Conservation (phyloP, 2,113 vertebrate genomes). For the Notothenia rossii region DNA sequence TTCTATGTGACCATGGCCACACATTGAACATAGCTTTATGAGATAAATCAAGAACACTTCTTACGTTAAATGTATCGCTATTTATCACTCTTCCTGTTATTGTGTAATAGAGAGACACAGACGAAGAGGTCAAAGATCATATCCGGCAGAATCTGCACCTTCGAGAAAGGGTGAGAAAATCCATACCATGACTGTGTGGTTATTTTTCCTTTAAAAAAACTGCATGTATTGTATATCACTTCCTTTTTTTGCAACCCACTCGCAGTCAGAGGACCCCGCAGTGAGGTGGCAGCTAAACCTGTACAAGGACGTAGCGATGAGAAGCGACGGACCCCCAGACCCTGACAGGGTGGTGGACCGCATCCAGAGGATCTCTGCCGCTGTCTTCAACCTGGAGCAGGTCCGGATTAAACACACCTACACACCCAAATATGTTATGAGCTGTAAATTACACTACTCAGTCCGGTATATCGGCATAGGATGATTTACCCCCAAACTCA, state of each 20-base stretch:
- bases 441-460: background rate
- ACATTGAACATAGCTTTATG: background rate
- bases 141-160: constrained; percentile 94
- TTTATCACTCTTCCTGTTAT: constrained; percentile 15
- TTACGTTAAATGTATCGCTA: background rate
- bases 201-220: background rate
- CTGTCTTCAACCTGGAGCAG: constrained; percentile 95
- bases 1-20: background rate
- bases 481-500: background rate
- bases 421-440: background rate
- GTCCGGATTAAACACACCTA: constrained; percentile 50
- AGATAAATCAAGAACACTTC: background rate
- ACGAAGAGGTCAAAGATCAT: constrained; percentile 97
- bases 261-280: constrained; percentile 95
- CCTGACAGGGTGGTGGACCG: constrained; percentile 92
- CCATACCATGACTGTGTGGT: background rate
- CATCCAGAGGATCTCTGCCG: constrained; percentile 97
- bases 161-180: constrained; percentile 90
- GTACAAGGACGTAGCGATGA: constrained; percentile 92
- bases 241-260: background rate
- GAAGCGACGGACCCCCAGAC: constrained; percentile 87
- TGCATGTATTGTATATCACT: background rate
- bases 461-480: background rate
- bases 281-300: constrained; percentile 98
- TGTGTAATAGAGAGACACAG: constrained; percentile 92